A percentile compares a stretch with the other conserved stretches of the same genome.
Evolutionary conservation across 2,888 invertebrate genomes (phyloP).

Genomic region (Ennomos erosarius): DNA sequence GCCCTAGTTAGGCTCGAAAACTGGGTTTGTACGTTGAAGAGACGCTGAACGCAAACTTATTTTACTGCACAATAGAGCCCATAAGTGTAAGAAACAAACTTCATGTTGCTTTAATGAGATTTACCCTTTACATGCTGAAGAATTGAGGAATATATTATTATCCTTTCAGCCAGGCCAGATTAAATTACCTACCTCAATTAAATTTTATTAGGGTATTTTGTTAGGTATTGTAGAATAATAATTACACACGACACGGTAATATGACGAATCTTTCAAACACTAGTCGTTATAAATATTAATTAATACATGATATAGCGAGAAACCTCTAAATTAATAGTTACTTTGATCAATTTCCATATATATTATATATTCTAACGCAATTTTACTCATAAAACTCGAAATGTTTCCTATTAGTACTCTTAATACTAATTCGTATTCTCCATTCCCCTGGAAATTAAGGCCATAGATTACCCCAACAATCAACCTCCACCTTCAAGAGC

Average conservation of each 20-base stretch:
- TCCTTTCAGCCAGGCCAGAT: too few relatives aligned
- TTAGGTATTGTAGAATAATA: too few relatives aligned
- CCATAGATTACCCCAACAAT: slow-evolving; percentile 12
- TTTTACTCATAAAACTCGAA: too few relatives aligned
- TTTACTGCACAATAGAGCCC: slow-evolving; percentile 28
- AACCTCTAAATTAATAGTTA: too few relatives aligned
- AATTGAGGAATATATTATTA: too few relatives aligned
- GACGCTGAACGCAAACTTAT: slow-evolving; percentile 29
- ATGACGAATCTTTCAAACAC: too few relatives aligned
- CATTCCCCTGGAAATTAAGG: slow-evolving; percentile 12
- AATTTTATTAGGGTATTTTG: too few relatives aligned
- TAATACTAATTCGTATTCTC: slow-evolving; percentile 11
- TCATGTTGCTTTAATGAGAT: slow-evolving; percentile 18
- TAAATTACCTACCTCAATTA: too few relatives aligned
- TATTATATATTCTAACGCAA: slow-evolving; percentile 3
- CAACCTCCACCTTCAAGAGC: neutral
- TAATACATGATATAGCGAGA: neutral
- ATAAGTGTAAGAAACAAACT: slow-evolving; percentile 22
- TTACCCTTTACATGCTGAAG: slow-evolving; percentile 1
- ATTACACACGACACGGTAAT: too few relatives aligned
- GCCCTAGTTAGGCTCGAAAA: slow-evolving; percentile 34
- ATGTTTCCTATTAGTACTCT: neutral
- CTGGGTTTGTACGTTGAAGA: slow-evolving; percentile 20
- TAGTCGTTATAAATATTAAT: neutral
- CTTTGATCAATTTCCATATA: too few relatives aligned